Conservation (phyloP, 2,797 vertebrate genomes). For the Dallia pectoralis region DNA sequence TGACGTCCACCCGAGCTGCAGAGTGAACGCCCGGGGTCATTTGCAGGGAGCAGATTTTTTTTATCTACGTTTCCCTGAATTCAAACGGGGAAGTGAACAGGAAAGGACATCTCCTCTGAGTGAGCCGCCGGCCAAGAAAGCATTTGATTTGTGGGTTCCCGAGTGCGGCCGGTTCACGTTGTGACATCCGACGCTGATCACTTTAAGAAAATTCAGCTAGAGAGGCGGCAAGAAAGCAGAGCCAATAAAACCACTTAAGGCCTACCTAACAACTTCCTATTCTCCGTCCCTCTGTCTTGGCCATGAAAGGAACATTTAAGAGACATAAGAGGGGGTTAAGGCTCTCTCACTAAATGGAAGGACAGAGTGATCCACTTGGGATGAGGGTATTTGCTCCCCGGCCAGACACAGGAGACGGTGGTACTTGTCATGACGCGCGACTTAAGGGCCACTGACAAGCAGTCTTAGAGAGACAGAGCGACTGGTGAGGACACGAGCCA, state of each 20-base stretch:
- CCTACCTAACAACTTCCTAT: not conserved
- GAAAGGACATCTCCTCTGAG: not conserved
- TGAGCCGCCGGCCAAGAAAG: not conserved
- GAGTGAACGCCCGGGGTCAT: not conserved
- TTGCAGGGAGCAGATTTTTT: not conserved
- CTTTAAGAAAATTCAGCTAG: constrained; percentile 21
- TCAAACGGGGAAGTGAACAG: not conserved
- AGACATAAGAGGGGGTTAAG: not conserved
- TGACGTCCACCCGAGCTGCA: not conserved
- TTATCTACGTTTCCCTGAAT: not conserved
- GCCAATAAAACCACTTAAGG: not conserved
- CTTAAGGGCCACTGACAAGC: constrained; percentile 38
- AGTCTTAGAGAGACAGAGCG: constrained; percentile 7
- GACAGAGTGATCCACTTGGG: constrained; percentile 1
- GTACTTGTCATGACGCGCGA: constrained; percentile 26
- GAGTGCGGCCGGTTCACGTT: not conserved
- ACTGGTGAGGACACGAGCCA: constrained; percentile 10
- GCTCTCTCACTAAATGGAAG: not conserved
- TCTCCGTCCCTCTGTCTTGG: not conserved
- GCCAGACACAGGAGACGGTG: constrained; percentile 21
- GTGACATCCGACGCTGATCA: not conserved
- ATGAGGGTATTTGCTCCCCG: constrained; percentile 16
- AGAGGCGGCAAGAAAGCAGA: not conserved
- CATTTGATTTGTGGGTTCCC: not conserved
- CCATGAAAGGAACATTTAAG: not conserved